Evolutionary conservation across 2,113 vertebrate species (phyloP), one percentile per base, ranked within the genome.

Genomic region (Scalopus aquaticus): DNA sequence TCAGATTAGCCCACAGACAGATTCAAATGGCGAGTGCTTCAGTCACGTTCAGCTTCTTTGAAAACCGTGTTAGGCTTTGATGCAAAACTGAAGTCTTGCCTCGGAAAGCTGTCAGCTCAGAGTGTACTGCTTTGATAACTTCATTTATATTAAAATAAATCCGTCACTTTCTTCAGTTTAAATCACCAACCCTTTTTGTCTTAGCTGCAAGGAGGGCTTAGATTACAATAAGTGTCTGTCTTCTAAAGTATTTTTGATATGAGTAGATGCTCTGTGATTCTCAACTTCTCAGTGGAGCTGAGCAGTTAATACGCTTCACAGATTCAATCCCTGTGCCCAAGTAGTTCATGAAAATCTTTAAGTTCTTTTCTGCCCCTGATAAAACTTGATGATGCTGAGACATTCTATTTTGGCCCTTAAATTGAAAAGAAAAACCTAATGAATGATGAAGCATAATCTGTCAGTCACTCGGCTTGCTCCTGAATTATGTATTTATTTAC

Each of bases 71-170:
- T 70, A 78, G 65, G 17, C 44, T 91, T 76, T 46, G 44, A n/a
- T 12, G 32, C 2, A 79, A 96, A 96, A 69, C 37, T 7, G 30
- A 84, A 94, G 76, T 58, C 58, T 60, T 42, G 91, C 90, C 64
- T 17, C 65, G 16, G 37, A 65, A 79, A 83, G 39, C 86, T 0
- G 1, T 10, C 93, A 62, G 84, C 89, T 72, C 91, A 54, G 80
- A 91, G 93, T 85, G 88, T 90, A 77, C 65, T 93, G 85, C 88
- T 67, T 13, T 54, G 84, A 90, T 95, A 92, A 91, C 82, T 95
- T 95, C 94, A 86, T 96, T 96, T 73, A 72, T 60, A 93, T 78
- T 93, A 83, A 96, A 89, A 96, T 94, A 93, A 97, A 95, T 93
- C 92, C 60, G 8, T 77, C 60, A n/a, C 74, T 91, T 97, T 93